Conservation (phyloP, 2,888 invertebrate genomes). For the Apamea epomidion region DNA sequence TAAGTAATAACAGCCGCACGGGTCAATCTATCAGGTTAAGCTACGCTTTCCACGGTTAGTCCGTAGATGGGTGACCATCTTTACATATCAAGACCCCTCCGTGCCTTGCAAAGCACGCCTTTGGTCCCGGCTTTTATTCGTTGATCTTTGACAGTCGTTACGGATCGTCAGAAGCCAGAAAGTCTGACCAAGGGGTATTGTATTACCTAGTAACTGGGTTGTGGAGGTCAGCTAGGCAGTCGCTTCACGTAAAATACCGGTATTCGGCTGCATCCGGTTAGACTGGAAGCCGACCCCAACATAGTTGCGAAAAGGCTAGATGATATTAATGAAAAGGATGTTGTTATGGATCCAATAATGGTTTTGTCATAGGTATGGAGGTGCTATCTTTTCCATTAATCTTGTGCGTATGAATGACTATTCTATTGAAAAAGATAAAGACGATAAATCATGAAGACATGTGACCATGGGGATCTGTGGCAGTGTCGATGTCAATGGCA, state of each 20-base stretch:
- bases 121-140: background rate
- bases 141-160: background rate
- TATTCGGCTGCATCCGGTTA: background rate
- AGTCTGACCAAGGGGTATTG: too few relatives aligned
- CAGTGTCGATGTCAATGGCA: constrained; percentile 11
- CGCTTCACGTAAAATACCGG: background rate
- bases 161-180: background rate
- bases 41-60: too few relatives aligned
- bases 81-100: background rate
- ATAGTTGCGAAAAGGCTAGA: background rate
- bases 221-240: background rate
- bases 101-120: background rate
- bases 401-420: background rate
- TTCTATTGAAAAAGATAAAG: background rate
- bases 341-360: background rate
- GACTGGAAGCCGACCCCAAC: background rate
- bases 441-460: background rate
- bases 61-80: background rate
- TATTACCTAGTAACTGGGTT: background rate
- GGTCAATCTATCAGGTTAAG: background rate
- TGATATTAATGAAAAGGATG: background rate
- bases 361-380: too few relatives aligned
- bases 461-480: constrained; percentile 1
- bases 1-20: background rate
- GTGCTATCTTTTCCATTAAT: background rate